These are phyloP conservation scores for Gallinago jamesoni DNA, from an alignment of 2,113 vertebrate genomes.

Conservation along the genomic window DNA sequence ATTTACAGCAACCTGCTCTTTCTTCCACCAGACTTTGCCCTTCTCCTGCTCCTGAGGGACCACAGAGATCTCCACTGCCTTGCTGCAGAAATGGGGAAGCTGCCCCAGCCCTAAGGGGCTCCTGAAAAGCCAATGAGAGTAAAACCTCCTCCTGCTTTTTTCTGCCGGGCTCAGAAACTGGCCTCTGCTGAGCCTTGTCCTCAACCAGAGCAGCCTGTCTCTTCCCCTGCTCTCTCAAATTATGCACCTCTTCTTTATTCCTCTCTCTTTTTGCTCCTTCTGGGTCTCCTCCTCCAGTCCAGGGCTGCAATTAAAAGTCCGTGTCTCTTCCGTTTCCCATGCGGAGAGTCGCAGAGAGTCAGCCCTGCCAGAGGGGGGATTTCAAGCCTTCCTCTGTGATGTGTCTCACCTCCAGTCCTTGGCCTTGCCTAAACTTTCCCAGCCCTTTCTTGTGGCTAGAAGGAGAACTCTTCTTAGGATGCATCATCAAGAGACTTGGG, in stretches of 20 bases:
- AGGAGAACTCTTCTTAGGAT: constrained; percentile 36
- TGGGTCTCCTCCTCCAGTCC: constrained; percentile 13
- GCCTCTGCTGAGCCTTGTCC: not conserved
- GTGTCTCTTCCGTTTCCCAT: constrained; percentile 44
- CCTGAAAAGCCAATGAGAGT: not conserved
- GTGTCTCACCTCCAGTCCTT: constrained; percentile 56
- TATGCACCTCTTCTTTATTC: not conserved
- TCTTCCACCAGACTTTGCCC: not conserved
- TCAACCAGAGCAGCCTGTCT: not conserved
- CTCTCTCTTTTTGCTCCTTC: not conserved
- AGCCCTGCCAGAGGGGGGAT: constrained; percentile 51
- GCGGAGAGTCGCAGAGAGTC: not conserved
- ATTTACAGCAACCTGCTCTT: not conserved
- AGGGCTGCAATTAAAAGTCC: constrained; percentile 35
- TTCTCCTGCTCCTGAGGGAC: fast-evolving
- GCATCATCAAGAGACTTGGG: constrained; percentile 52
- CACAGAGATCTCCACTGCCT: not conserved
- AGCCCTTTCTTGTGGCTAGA: constrained; percentile 64
- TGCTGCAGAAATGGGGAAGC: not conserved
- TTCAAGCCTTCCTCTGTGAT: constrained; percentile 32
- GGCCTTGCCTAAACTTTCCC: constrained; percentile 42
- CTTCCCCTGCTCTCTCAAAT: not conserved
- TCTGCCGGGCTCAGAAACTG: not conserved
- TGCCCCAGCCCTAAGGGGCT: not conserved
- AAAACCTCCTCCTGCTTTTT: not conserved